Evolutionary conservation across 2,797 vertebrate genomes (phyloP), one percentile per base, ranked within the genome.

Genomic region (Anolis apletophallus): DNA sequence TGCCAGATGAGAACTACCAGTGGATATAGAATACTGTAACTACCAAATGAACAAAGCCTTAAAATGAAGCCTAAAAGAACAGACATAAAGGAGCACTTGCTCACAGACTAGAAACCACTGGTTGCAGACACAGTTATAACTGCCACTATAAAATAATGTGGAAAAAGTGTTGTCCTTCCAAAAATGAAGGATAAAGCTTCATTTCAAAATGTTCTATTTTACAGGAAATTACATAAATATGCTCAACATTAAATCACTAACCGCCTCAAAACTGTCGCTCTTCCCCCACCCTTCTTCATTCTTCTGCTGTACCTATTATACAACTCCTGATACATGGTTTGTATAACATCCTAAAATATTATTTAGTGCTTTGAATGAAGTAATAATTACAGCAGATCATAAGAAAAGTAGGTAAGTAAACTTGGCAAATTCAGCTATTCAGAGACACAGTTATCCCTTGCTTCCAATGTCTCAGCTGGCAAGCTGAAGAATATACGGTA

Each of bases 311-410:
- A 71, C 26, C 54, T 83, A 50, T 87, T 87, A 40, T 80, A 57
- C 82, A 87, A 84, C 46, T 74, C 80, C 61, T 82, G 90, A 81
- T 36, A 83, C 11, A 52, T 0, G 73, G 19, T 21, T 32, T 26
- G 55, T 17, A 29, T 12, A 78, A 64, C n/a, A 26, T 72, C 81
- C 72, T 74, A n/a, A 40, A 19, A 69, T 67, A 3, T 26, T 87
- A 86, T 90, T 1, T 0, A 57, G 34, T 67, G 61, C 10, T 32
- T 81, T 50, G 84, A 73, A 74, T 86, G 54, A 68, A 74, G 86
- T 87, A 90, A 87, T 55, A 4, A 46, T 46, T 46, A 4, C 46
- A 77, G 73, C 86, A 90, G 87, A 91, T 85, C 29, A 85, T 87
- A 82, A n/a, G 52, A 77, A 87, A 72, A 1, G 68, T 46, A 1